phyloP scores from a whole-genome alignment of 2,113 vertebrate species.

The Hystrix brachyura region DNA sequence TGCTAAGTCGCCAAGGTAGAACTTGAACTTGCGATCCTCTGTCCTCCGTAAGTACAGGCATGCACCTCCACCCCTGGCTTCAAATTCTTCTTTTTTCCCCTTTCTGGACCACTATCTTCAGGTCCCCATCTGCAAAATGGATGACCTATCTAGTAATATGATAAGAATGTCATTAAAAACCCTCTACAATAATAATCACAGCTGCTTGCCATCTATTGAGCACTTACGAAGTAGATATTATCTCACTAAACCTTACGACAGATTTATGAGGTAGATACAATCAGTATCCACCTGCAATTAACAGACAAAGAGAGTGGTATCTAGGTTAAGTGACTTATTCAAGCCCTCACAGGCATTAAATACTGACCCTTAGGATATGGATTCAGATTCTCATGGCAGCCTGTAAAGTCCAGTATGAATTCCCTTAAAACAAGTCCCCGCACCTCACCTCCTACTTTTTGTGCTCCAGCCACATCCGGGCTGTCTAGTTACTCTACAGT shows the following conservation, averaged over 20 bases:
- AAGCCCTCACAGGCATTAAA: not conserved
- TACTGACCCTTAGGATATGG: not conserved
- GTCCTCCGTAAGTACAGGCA: not conserved
- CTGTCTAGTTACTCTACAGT: not conserved
- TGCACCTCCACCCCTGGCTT: not conserved
- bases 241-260: not conserved
- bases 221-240: not conserved
- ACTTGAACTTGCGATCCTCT: not conserved
- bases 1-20: not conserved
- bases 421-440: not conserved
- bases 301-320: not conserved
- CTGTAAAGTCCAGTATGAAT: not conserved
- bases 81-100: not conserved
- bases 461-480: no score
- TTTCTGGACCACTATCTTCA: not conserved
- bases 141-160: not conserved
- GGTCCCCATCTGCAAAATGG: not conserved
- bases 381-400: not conserved
- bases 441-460: accelerated
- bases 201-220: not conserved
- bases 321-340: not conserved
- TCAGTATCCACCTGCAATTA: not conserved
- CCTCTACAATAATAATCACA: not conserved
- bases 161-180: not conserved
- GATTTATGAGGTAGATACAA: not conserved